Evolutionary conservation across 1,140 invertebrate species (phyloP).

Genomic region (Drosophila pallidifrons): DNA sequence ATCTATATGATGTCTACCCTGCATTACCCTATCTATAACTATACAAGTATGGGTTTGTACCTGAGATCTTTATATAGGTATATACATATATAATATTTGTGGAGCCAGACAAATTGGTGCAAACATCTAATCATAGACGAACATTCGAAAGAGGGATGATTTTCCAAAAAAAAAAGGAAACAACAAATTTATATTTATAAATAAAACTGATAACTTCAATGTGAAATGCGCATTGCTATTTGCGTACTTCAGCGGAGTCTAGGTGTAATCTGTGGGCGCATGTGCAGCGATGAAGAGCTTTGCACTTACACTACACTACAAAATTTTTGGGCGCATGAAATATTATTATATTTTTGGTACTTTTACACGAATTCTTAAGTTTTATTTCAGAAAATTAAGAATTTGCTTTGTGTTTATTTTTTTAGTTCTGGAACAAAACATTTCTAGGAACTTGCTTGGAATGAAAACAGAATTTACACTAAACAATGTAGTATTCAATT

Average conservation of each 20-base stretch:
- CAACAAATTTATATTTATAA: too few species aligned
- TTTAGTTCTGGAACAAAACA: too few species aligned
- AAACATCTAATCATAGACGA: neutral
- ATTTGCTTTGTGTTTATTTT: too few species aligned
- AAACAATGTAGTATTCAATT: too few species aligned
- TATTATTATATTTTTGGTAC: too few species aligned
- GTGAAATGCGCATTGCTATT: neutral
- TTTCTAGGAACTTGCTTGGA: too few species aligned
- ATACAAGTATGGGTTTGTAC: neutral
- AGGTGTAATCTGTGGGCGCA: neutral
- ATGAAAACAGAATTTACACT: too few species aligned
- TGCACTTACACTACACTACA: neutral
- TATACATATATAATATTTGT: neutral
- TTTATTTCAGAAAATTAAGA: too few species aligned
- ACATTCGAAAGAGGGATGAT: too few species aligned
- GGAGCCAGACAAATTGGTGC: neutral
- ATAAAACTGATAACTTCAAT: neutral
- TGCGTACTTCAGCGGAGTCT: neutral
- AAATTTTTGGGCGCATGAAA: too few species aligned
- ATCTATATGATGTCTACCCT: neutral
- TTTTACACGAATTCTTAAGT: too few species aligned
- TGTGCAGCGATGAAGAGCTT: neutral
- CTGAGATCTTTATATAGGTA: neutral
- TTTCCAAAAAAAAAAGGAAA: too few species aligned
- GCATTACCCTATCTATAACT: neutral